These are phyloP conservation scores for Ramphastos sulfuratus DNA, from an alignment of 2,113 vertebrate genomes.

Conservation along the genomic window DNA sequence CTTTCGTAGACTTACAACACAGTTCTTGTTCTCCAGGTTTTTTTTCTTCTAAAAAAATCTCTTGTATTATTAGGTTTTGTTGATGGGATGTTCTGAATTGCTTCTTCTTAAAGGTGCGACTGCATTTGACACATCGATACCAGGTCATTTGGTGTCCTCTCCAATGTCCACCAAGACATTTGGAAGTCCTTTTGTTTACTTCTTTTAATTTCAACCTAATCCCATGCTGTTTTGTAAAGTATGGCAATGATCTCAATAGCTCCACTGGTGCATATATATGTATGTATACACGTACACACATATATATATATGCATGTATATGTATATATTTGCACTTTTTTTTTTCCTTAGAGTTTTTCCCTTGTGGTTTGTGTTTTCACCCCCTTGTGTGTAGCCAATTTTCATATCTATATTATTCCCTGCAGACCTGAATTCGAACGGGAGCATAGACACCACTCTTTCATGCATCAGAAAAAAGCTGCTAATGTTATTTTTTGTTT, in stretches of 20 bases:
- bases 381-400: conserved; percentile 31
- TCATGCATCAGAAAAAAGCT: conserved; percentile 56
- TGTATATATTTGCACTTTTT: background rate
- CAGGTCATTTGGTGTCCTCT: conserved; percentile 53
- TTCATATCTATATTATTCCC: background rate
- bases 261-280: conserved; percentile 1
- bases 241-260: conserved; percentile 60
- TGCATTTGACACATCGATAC: conserved; percentile 46
- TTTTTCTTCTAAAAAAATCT: conserved; percentile 40
- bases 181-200: conserved; percentile 54
- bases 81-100: conserved; percentile 53
- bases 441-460: conserved; percentile 12
- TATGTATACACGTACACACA: background rate
- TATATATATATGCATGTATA: background rate
- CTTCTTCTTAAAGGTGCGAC: conserved; percentile 43
- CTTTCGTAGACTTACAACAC: background rate
- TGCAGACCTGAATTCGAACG: background rate
- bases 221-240: conserved; percentile 63
- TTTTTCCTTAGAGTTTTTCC: conserved; percentile 51
- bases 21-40: background rate
- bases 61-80: conserved; percentile 51
- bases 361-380: conserved; percentile 27
- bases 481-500: conserved; percentile 80
- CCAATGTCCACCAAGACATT: conserved; percentile 50
- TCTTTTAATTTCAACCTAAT: conserved; percentile 57